A percentile compares a stretch with the other conserved stretches of the same genome.
Evolutionary conservation across 2,113 vertebrate genomes (phyloP).

Genomic region (Anser cygnoides): DNA sequence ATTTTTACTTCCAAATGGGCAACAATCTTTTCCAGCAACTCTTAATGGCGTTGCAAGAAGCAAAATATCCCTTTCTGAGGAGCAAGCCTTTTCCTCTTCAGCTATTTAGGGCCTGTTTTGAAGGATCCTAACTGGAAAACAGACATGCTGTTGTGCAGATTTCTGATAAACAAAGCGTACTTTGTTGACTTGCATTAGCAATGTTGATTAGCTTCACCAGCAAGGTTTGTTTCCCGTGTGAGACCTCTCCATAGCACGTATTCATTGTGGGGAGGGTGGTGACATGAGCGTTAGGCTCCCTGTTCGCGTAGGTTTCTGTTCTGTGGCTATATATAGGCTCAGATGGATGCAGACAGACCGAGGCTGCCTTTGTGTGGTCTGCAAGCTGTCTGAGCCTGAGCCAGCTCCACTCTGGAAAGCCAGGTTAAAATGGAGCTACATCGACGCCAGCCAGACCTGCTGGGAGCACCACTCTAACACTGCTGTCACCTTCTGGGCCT

Average conservation of each 20-base stretch:
- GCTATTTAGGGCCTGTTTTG: not conserved
- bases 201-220: not conserved
- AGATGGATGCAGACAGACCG: rapidly evolving
- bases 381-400: not conserved
- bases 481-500: not conserved
- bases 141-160: not conserved
- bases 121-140: not conserved
- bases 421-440: not conserved
- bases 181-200: not conserved
- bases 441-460: not conserved
- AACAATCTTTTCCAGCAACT: not conserved
- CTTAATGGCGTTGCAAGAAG: not conserved
- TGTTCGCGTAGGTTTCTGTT: not conserved
- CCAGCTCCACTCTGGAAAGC: not conserved
- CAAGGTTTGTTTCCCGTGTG: not conserved
- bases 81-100: not conserved
- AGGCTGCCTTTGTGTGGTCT: not conserved
- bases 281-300: not conserved
- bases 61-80: not conserved
- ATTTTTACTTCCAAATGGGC: not conserved
- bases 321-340: not conserved
- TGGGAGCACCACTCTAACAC: not conserved
- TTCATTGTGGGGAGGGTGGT: not conserved
- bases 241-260: not conserved
- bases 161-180: not conserved